Evolutionary conservation across 2,113 vertebrate species (phyloP).

Genomic region (Vireo altiloquus): DNA sequence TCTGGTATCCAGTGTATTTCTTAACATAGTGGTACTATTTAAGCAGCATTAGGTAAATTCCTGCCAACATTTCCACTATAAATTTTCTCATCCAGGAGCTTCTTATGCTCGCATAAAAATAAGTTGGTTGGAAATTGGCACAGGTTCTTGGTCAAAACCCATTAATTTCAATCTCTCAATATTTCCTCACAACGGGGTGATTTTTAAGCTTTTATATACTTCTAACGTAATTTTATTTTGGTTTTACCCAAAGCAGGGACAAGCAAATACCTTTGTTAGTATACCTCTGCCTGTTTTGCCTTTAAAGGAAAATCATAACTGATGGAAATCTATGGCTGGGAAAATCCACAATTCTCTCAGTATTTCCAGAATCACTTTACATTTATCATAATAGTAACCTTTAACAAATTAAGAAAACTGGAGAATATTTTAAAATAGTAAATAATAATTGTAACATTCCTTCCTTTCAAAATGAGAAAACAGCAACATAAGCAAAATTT

Average conservation of each 20-base stretch:
- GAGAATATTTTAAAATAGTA: background rate
- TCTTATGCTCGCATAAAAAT: constrained; percentile 41
- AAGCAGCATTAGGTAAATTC: background rate
- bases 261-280: background rate
- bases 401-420: background rate
- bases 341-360: background rate
- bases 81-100: constrained; percentile 46
- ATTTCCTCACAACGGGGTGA: background rate
- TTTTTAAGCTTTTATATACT: background rate
- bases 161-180: background rate
- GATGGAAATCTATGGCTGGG: background rate
- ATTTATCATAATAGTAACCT: background rate
- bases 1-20: background rate
- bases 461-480: background rate
- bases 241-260: background rate
- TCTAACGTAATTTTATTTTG: background rate
- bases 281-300: background rate
- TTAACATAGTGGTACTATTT: background rate
- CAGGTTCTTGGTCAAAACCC: background rate
- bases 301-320: background rate
- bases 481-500: background rate
- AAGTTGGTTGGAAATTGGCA: background rate
- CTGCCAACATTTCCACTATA: constrained; percentile 57
- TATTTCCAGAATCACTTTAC: background rate
- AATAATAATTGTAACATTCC: background rate